phyloP scores from a whole-genome alignment of 1,140 invertebrate species.

The Drosophila quadrilineata region DNA sequence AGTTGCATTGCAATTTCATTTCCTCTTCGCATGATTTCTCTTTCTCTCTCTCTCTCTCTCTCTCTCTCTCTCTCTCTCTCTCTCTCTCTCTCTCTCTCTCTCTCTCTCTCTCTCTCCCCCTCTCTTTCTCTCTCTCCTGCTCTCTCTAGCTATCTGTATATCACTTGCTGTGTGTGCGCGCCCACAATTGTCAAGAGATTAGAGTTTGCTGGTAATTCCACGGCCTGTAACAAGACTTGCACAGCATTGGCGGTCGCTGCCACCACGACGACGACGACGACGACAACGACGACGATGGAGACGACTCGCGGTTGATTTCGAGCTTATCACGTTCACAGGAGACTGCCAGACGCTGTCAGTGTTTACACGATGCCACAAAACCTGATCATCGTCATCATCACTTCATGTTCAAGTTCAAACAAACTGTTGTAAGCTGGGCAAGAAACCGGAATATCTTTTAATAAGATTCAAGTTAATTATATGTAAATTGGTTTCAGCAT shows the following conservation, averaged over 20 bases:
- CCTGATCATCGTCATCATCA: too few relatives aligned
- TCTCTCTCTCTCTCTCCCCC: too few relatives aligned
- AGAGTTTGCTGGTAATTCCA: conserved; percentile 77
- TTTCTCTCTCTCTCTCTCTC: conserved; percentile 38
- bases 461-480: conserved; percentile 3
- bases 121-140: too few relatives aligned
- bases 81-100: too few relatives aligned
- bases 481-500: conserved; percentile 13
- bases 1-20: conserved; percentile 72
- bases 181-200: conserved; percentile 80
- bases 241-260: conserved; percentile 23
- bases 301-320: conserved; percentile 68
- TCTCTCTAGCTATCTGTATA: too few relatives aligned
- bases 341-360: conserved; percentile 60
- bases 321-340: conserved; percentile 75
- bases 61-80: too few relatives aligned
- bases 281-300: conserved; percentile 49
- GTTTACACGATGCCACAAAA: conserved; percentile 58
- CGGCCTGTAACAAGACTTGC: conserved; percentile 24
- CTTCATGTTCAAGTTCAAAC: not conserved
- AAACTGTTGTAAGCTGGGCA: not conserved
- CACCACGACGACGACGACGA: conserved; percentile 47
- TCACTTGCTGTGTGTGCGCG: too few relatives aligned
- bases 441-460: conserved; percentile 19
- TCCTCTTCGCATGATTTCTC: conserved; percentile 70